Percentiles rank a stretch among this genome's conserved stretches.
Conservation (phyloP, 2,113 vertebrate genomes). For the Cebus imitator region DNA sequence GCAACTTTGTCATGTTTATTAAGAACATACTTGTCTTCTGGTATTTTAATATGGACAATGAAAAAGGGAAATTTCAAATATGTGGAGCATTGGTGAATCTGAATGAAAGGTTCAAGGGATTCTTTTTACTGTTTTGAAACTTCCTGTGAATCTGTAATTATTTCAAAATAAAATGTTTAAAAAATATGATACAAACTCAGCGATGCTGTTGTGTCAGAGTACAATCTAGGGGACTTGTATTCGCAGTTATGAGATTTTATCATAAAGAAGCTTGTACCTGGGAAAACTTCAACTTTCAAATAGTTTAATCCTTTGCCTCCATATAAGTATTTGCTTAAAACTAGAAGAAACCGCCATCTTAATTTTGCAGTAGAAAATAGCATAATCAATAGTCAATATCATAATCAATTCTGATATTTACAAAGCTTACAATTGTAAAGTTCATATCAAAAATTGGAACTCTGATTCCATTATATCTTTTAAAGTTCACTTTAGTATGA, state of each 20-base stretch:
- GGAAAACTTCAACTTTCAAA: background rate
- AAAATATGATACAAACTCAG: background rate
- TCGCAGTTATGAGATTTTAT: background rate
- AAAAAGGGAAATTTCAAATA: conserved; percentile 19
- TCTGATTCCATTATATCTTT: background rate
- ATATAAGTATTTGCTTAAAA: background rate
- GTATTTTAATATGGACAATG: background rate
- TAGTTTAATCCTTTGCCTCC: background rate
- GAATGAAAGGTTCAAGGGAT: background rate
- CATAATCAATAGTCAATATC: background rate
- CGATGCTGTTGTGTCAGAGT: background rate
- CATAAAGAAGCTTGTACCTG: background rate
- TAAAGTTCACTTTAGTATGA: background rate
- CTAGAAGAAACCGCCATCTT: background rate
- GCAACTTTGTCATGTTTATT: conserved; percentile 51
- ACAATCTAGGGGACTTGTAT: background rate
- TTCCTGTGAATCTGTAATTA: background rate
- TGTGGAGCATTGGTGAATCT: background rate
- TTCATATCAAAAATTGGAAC: background rate
- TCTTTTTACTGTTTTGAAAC: background rate
- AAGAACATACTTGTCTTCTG: conserved; percentile 44
- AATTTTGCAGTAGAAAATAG: background rate
- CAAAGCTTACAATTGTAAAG: background rate
- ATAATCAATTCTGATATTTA: background rate
- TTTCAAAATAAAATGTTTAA: background rate